phyloP scores from a whole-genome alignment of 2,888 invertebrate species.

The Meloe dianella region DNA sequence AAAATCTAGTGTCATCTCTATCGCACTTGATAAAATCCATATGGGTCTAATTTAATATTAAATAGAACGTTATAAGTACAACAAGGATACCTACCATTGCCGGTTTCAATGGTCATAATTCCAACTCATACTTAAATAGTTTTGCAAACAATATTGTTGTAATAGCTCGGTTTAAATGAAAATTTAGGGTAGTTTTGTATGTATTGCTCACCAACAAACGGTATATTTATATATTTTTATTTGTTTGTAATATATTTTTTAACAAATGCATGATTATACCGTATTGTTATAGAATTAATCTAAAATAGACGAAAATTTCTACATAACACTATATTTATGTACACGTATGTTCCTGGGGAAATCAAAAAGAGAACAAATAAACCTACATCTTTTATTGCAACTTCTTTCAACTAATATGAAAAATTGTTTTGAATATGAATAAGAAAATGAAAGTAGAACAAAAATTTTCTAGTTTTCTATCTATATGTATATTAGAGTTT shows the following conservation, averaged over 20 bases:
- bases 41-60: background rate
- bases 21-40: background rate
- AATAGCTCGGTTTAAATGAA: background rate
- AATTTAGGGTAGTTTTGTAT: background rate
- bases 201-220: background rate
- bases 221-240: background rate
- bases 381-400: slow-evolving; percentile 54
- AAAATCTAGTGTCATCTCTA: background rate
- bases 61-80: background rate
- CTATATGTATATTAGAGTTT: slow-evolving; percentile 17
- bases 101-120: background rate
- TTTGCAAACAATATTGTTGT: background rate
- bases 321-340: slow-evolving; percentile 50
- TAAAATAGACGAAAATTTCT: slow-evolving; percentile 33
- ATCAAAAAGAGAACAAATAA: slow-evolving; percentile 52
- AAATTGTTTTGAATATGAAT: slow-evolving; percentile 51
- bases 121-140: background rate
- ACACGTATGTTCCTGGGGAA: slow-evolving; percentile 54
- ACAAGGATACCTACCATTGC: background rate
- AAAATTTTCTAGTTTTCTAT: background rate
- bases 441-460: slow-evolving; percentile 8
- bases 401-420: slow-evolving; percentile 48
- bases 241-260: background rate
- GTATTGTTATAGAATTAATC: slow-evolving; percentile 30
- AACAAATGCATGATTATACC: too few relatives aligned